Conservation (phyloP, 2,797 vertebrate species). For the Cossypha heuglini region DNA sequence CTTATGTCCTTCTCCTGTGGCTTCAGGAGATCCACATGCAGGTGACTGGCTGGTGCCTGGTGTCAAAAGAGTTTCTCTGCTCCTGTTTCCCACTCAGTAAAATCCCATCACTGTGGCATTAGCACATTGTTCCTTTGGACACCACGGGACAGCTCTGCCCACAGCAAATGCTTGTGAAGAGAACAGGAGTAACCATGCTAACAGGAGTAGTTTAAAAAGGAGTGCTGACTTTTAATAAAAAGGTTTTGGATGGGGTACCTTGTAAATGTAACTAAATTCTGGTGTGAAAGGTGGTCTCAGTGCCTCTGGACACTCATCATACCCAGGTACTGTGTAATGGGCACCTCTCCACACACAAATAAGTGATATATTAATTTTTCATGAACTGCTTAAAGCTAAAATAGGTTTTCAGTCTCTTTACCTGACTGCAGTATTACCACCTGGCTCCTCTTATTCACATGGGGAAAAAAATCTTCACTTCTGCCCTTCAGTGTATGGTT, state of each 20-base stretch:
- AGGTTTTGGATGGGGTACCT: background rate
- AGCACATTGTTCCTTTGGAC: background rate
- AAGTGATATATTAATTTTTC: background rate
- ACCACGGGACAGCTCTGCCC: rapidly evolving
- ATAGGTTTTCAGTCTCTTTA: background rate
- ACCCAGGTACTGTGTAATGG: background rate
- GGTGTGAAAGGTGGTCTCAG: background rate
- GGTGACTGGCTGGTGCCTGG: background rate
- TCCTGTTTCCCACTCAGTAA: background rate
- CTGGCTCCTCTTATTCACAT: background rate
- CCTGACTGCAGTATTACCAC: background rate
- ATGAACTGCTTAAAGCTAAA: slow-evolving; percentile 1
- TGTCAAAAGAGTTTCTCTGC: background rate
- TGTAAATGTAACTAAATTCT: background rate
- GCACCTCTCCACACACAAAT: background rate
- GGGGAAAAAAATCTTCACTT: background rate
- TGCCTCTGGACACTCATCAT: background rate
- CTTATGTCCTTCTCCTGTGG: background rate
- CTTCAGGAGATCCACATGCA: rapidly evolving
- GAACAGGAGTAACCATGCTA: background rate
- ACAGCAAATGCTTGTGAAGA: background rate
- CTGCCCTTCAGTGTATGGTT: background rate
- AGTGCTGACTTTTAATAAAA: background rate
- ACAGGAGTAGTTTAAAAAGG: background rate
- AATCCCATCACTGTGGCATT: rapidly evolving